Base-by-base conservation (phyloP, 2,113 vertebrate species). In the Entosphenus tridentatus region DNA sequence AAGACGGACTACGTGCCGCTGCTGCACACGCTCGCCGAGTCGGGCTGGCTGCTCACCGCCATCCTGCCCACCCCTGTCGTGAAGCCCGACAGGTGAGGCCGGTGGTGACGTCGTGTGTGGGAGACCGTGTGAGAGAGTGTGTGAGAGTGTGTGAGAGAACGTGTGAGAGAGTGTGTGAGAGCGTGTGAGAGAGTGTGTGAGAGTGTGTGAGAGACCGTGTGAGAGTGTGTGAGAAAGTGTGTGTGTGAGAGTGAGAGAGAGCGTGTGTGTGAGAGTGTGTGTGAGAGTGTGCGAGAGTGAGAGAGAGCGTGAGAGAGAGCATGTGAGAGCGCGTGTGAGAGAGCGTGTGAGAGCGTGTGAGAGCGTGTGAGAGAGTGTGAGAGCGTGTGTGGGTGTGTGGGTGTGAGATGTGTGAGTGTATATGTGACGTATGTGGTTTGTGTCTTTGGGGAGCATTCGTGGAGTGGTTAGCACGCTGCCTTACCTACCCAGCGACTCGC, bases 1-100 rank as follows among this genome's bases (percentile, higher is more conserved):
- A 97, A 91, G 78, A 85, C 88, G 0, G 93, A 97, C 78, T 97
- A 97, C 4, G 90, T 88, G 57, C 91, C 91, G 3, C 79, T 98
- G 69, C 80, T 98, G 69, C 89, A 93, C 80, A 96, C 91, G 0
- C 79, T 98, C 78, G 90, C 91, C 6, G 89, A 96, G 76, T 98
- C 93, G 67, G 91, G 93, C 67, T 98, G 93, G 91, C 85, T 91
- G 71, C 85, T 98, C 74, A 98, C 91, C 0, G 89, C 85, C 67
- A 85, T 98, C 70, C 76, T 96, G 71, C 88, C 93, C 39, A 96
- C 90, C 1, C 91, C 91, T 3, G 81, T 97, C 39, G 78, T 96
- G 71, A 82, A 85, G 70, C 85, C 88, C 2, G 87, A 97, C 85
- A 95, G 93, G 93, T 96, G 58, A 14, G 58, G 58, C 58, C 13